phyloP scores from a whole-genome alignment of 2,113 vertebrate species.

The Rhinolophus sinicus region DNA sequence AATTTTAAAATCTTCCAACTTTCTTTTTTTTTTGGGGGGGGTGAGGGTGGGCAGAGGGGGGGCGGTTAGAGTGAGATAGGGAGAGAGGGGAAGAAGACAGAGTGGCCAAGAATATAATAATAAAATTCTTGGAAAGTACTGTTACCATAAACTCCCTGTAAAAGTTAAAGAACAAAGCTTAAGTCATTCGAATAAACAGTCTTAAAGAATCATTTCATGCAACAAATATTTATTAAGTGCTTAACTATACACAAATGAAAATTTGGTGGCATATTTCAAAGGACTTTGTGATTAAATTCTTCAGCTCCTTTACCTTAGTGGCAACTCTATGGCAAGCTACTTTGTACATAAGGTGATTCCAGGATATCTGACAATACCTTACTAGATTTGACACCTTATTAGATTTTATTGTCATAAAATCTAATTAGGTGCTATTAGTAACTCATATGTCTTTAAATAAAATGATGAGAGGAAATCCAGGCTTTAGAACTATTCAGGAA shows the following conservation, averaged over 20 bases:
- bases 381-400: no score
- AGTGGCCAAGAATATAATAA: background rate
- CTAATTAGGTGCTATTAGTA: background rate
- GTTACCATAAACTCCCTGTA: background rate
- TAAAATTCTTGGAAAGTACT: background rate
- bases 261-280: background rate
- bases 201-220: background rate
- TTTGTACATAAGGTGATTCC: background rate
- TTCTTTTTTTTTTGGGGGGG: background rate
- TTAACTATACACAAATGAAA: background rate
- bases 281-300: background rate
- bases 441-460: background rate
- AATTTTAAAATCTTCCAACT: background rate
- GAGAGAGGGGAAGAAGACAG: background rate
- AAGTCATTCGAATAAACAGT: background rate
- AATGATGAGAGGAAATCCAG: background rate
- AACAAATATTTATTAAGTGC: background rate
- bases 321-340: background rate
- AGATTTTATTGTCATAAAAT: background rate
- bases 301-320: background rate
- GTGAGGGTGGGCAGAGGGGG: no score
- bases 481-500: background rate
- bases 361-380: background rate
- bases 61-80: no score
- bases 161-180: background rate